Percentiles rank a stretch among this genome's conserved stretches.
phyloP scores from a whole-genome alignment of 2,797 vertebrate genomes.

The Lemur catta region DNA sequence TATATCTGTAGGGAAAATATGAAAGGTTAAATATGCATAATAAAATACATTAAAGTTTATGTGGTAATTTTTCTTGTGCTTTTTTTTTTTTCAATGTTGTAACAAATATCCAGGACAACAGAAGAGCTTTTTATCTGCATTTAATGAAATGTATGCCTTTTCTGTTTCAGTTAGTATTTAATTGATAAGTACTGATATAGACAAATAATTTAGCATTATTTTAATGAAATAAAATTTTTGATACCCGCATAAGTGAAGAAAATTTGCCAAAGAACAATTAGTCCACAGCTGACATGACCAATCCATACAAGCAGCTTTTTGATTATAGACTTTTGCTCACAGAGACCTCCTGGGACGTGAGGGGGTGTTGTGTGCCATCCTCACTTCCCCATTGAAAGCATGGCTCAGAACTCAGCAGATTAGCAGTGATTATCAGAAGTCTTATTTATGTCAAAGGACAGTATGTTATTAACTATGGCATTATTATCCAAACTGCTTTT shows the following conservation, averaged over 20 bases:
- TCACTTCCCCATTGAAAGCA: background rate
- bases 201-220: background rate
- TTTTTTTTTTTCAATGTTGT: background rate
- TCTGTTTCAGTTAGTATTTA: constrained; percentile 8
- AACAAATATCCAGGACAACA: background rate
- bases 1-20: background rate
- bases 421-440: background rate
- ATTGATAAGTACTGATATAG: background rate
- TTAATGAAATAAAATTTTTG: background rate
- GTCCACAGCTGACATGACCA: background rate
- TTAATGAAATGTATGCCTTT: constrained; percentile 14
- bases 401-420: background rate
- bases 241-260: background rate
- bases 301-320: background rate
- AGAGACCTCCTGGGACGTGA: background rate
- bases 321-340: background rate
- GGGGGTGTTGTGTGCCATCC: background rate
- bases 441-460: background rate
- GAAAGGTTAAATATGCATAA: background rate
- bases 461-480: background rate
- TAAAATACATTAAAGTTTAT: constrained; percentile 4
- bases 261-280: background rate
- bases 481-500: background rate
- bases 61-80: background rate
- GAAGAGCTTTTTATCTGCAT: background rate